Evolutionary conservation across 2,113 vertebrate species (phyloP), one percentile per base, ranked within the genome.

Genomic region (Lynx canadensis): DNA sequence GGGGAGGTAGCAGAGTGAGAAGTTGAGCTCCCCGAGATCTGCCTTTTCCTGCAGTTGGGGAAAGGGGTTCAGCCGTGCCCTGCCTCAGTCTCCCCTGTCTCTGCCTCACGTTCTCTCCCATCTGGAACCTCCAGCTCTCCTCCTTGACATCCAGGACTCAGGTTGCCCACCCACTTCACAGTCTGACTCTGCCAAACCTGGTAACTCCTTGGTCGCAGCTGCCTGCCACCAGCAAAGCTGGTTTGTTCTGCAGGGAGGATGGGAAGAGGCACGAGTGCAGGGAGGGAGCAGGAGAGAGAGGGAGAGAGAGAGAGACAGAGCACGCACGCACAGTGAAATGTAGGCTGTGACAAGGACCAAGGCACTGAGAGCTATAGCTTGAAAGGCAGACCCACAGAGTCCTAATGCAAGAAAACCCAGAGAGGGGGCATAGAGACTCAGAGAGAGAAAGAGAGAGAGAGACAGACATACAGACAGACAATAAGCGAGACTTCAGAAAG

Each of bases 1-100:
- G 94, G 99, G 99, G 97, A 99, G 99, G 99, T 99, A 99, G 98
- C 99, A 99, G 98, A 99, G 99, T 33, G 99, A 99, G 98, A 99
- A 99, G 97, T 99, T 99, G 98, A 99, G 98, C 99, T 99, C 99
- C 89, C 99, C 99, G n/a, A 99, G 99, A 95, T 99, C 99, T 12
- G 99, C 99, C 98, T 99, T 99, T 97, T 99, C 99, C 99, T 99
- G 99, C 84, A 50, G 80, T 36, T 65, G 55, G 86, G 71, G 73
- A 69, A 71, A 16, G 50, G 19, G 74, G 38, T 33, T 79, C 60
- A 25, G 41, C 0, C 0, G 2, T 0, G 10, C 10, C 6, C 29
- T 31, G 38, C 27, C 95, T 29, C 23, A 0, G 80, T 63, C 52
- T 52, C 50, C 69, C 4, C 29, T 45, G 10, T 5, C 57, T 45